phyloP scores from a whole-genome alignment of 2,797 vertebrate species.

The Chlorospingus flavigularis region DNA sequence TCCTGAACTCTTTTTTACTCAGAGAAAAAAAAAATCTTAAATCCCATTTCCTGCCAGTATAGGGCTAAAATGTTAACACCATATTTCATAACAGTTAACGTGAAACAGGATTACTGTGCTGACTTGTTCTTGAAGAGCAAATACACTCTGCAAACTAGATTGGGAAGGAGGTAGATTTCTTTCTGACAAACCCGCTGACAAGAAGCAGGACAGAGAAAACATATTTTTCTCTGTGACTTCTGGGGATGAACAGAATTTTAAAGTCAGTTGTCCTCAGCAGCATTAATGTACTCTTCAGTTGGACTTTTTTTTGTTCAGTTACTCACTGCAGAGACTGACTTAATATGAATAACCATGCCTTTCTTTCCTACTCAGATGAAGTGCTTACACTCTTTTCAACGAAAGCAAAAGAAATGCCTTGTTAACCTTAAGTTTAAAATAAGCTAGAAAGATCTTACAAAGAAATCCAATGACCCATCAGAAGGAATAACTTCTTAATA shows the following conservation, averaged over 20 bases:
- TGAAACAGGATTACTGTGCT: slow-evolving; percentile 22
- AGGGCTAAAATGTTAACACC: slow-evolving; percentile 31
- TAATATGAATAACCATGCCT: background rate
- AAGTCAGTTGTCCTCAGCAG: background rate
- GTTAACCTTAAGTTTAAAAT: background rate
- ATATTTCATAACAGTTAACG: slow-evolving; percentile 22
- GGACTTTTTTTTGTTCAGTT: background rate
- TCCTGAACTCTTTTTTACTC: background rate
- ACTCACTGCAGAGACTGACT: background rate
- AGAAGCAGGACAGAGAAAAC: background rate
- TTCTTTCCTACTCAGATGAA: background rate
- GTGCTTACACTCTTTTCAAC: background rate
- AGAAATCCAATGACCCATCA: background rate
- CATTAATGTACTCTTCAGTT: background rate
- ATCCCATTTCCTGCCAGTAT: slow-evolving; percentile 31
- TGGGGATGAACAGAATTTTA: background rate
- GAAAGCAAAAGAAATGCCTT: background rate
- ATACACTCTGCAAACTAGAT: background rate
- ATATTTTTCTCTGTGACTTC: background rate
- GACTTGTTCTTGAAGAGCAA: slow-evolving; percentile 42
- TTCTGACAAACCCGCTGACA: background rate
- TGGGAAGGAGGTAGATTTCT: slow-evolving; percentile 3
- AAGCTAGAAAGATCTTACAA: background rate
- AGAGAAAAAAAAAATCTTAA: slow-evolving; percentile 2
- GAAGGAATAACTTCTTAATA: background rate